Base-by-base conservation (phyloP, 2,888 invertebrate species). In the Lasius fuliginosus region DNA sequence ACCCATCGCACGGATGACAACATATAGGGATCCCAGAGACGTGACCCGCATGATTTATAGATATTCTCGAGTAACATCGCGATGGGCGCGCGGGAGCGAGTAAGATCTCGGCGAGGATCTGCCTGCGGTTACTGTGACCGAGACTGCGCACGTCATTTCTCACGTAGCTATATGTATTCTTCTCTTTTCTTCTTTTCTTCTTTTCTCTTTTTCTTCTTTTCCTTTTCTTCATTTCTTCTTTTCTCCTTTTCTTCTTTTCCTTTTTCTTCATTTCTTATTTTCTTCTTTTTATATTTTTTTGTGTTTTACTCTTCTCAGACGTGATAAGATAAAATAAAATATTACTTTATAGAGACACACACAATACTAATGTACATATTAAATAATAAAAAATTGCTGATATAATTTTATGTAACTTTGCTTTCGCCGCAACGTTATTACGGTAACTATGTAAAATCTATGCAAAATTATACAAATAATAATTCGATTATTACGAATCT, bases 41-140 rank as follows among this genome's bases (percentile, higher is more conserved):
- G 86, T 69, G 88, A 84, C 69, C 36, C 60, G 23, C 12, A 46
- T 86, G 88, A 89, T 88, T 89, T 88, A 88, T 86, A 56, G 79
- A 75, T 53, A 53, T 75, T 62, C 67, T 58, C 46, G 40, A 27
- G 81, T 64, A 65, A 58, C 36, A 67, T 40, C 77, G 79, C 23
- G 36, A n/a, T 36, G 15, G 18, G 58, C 18, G 67, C n/a, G 79
- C 56, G 18, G 42, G 33, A 23, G n/a, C 30, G 62, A 30, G 23
- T 27, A n/a, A 64, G 40, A 53, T 82, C 18, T 18, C 12, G 36
- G 23, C 18, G 71, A 23, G 30, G 15, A 68, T 68, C 56, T 27
- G 36, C 40, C 15, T 23, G 33, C 9, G 62, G 9, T 42, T 46
- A 30, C 58, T 15, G 67, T 68, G 46, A 46, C 18, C 67, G 40